Evolutionary conservation across 2,888 invertebrate genomes (phyloP).

Genomic region (Hirtodrosophila duncani): DNA sequence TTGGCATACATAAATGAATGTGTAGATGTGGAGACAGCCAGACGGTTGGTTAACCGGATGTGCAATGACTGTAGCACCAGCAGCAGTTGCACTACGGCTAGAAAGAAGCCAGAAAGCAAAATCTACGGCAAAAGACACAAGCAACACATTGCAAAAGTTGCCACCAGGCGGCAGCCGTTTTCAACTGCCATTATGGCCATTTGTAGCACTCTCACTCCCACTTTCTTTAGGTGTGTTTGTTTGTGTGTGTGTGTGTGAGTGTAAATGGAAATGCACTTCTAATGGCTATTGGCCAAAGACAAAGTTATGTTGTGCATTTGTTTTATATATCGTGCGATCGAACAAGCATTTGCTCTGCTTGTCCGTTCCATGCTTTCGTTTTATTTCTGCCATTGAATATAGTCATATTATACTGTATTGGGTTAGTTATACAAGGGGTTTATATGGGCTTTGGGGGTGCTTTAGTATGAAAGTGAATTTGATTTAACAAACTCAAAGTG

Average conservation of each 20-base stretch:
- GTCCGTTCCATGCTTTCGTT: background rate
- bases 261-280: constrained; percentile 54
- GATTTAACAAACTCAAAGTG: constrained; percentile 50
- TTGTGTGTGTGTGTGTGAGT: constrained; percentile 9
- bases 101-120: constrained; percentile 18
- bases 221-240: background rate
- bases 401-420: background rate
- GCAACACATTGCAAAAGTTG: constrained; percentile 28
- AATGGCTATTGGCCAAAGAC: constrained; percentile 59
- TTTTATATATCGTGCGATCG: constrained; percentile 12
- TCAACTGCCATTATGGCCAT: constrained; percentile 45
- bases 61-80: background rate
- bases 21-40: constrained; percentile 19
- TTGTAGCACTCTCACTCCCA: constrained; percentile 4
- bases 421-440: constrained; percentile 13
- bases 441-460: constrained; percentile 10
- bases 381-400: background rate
- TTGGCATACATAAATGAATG: constrained; percentile 30
- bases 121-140: constrained; percentile 8
- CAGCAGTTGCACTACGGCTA: too few relatives aligned
- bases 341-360: constrained; percentile 8
- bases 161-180: constrained; percentile 26
- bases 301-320: constrained; percentile 55
- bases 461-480: constrained; percentile 28
- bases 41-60: constrained; percentile 42